Conservation (phyloP, 1,140 invertebrate species). For the Colletes latitarsis region DNA sequence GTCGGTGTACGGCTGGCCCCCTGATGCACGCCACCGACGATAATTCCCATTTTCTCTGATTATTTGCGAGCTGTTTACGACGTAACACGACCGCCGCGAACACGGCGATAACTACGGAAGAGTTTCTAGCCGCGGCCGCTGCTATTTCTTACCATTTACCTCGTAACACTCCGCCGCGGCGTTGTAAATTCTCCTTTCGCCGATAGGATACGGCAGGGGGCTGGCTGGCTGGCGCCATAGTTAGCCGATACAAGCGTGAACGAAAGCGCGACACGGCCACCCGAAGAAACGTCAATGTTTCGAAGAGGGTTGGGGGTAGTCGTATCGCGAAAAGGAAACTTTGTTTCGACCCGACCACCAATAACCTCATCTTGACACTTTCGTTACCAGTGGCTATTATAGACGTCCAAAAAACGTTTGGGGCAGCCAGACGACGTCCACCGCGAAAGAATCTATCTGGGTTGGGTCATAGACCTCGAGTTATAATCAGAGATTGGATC, state of each 20-base stretch:
- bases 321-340: too few species aligned
- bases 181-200: constrained; percentile 62
- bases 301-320: too few species aligned
- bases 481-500: too few species aligned
- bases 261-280: background rate
- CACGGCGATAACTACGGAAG: constrained; percentile 53
- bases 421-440: too few species aligned
- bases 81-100: constrained; percentile 36
- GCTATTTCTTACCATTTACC: constrained; percentile 52
- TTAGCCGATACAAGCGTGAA: constrained; percentile 6
- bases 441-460: too few species aligned
- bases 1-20: constrained; percentile 33
- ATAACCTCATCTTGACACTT: too few species aligned
- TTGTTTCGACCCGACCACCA: too few species aligned
- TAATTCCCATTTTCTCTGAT: constrained; percentile 64
- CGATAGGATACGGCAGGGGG: constrained; percentile 43
- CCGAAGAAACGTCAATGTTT: background rate
- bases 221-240: background rate
- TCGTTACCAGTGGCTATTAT: too few species aligned
- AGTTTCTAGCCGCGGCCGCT: constrained; percentile 40
- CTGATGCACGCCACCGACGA: constrained; percentile 47
- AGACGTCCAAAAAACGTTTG: too few species aligned
- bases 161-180: constrained; percentile 26
- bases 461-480: too few species aligned
- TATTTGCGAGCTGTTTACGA: constrained; percentile 66